These are phyloP conservation scores for Drepana falcataria DNA, from an alignment of 2,888 invertebrate species.

Conservation along the genomic window DNA sequence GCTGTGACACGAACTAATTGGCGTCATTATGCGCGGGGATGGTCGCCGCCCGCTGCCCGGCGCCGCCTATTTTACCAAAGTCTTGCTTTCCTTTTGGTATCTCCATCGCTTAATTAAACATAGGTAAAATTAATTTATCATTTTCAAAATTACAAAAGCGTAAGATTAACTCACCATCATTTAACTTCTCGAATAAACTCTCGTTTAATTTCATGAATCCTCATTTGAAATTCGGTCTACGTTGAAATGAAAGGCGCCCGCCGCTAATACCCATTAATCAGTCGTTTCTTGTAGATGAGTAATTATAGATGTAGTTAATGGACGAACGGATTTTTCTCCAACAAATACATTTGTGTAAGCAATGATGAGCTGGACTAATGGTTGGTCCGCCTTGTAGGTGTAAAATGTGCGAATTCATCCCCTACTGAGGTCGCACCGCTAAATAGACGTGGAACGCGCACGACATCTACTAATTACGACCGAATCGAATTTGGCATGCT, in stretches of 20 bases:
- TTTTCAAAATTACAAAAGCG: slow-evolving; percentile 33
- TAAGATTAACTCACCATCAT: slow-evolving; percentile 33
- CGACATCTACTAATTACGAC: slow-evolving; percentile 38
- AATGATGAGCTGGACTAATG: slow-evolving; percentile 34
- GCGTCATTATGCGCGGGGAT: slow-evolving; percentile 49
- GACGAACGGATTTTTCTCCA: slow-evolving; percentile 24
- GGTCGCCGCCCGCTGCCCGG: slow-evolving; percentile 18
- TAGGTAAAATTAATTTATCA: slow-evolving; percentile 36
- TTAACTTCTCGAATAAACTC: slow-evolving; percentile 33
- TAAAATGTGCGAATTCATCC: slow-evolving; percentile 43
- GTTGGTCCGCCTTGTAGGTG: slow-evolving; percentile 19
- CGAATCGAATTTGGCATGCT: slow-evolving; percentile 27
- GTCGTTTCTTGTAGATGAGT: slow-evolving; percentile 29
- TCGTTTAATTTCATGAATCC: slow-evolving; percentile 33
- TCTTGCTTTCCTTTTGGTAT: slow-evolving; percentile 27
- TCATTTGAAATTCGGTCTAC: slow-evolving; percentile 29
- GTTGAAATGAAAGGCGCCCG: slow-evolving; percentile 27
- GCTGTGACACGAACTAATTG: slow-evolving; percentile 59
- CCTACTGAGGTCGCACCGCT: slow-evolving; percentile 24
- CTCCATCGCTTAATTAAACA: slow-evolving; percentile 31
- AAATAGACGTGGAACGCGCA: slow-evolving; percentile 39
- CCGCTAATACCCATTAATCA: slow-evolving; percentile 41
- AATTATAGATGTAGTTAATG: slow-evolving; percentile 19
- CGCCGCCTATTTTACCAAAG: slow-evolving; percentile 18
- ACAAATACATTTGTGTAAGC: slow-evolving; percentile 30